phyloP scores from a whole-genome alignment of 1,140 invertebrate genomes.

The Aphis craccivora region DNA sequence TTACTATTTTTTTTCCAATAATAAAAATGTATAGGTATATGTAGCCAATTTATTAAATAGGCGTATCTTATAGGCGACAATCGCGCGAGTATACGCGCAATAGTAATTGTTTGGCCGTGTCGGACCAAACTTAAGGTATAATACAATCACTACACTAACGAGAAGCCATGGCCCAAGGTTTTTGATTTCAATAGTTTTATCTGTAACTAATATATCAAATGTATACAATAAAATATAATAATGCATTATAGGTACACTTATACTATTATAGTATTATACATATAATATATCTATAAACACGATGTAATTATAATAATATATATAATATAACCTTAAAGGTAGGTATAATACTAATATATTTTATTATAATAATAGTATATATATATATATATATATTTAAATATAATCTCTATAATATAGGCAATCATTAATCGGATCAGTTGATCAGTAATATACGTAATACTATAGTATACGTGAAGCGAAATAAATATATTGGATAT shows the following conservation, averaged over 20 bases:
- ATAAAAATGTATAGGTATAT: not conserved
- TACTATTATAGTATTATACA: not conserved
- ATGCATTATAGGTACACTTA: not conserved
- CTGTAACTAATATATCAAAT: not conserved
- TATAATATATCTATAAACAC: not conserved
- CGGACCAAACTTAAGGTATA: not conserved
- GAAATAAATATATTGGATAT: not conserved
- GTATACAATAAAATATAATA: not conserved
- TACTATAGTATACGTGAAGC: not conserved
- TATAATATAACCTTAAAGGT: not conserved
- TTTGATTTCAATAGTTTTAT: conserved; percentile 1
- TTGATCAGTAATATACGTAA: not conserved
- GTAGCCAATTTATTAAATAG: not conserved
- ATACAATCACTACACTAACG: not conserved
- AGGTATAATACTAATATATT: not conserved
- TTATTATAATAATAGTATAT: not conserved
- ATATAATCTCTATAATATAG: not conserved
- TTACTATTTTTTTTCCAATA: not conserved
- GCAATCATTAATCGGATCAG: not conserved
- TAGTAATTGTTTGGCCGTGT: not conserved
- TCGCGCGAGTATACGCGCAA: not conserved
- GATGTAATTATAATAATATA: not conserved
- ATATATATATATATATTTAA: too few species aligned
- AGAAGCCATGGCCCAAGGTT: not conserved
- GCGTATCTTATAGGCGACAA: conserved; percentile 4